phyloP scores from a whole-genome alignment of 2,113 vertebrate species.

The Dromaius novaehollandiae region DNA sequence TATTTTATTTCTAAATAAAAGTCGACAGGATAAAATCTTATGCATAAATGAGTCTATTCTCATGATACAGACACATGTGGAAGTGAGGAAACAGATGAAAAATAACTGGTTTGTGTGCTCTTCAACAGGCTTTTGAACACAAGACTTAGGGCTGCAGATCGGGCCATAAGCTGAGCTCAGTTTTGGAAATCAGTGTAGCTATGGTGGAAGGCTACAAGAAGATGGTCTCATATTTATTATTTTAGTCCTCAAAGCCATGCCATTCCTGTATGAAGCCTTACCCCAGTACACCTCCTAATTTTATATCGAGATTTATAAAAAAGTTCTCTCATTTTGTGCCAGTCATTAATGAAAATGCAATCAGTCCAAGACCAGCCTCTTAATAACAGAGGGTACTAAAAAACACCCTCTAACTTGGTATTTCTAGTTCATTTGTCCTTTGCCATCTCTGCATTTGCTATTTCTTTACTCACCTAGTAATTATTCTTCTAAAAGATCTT shows the following conservation, averaged over 20 bases:
- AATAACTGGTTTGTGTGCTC: neutral
- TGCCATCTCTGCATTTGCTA: too few relatives aligned
- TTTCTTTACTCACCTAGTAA: neutral
- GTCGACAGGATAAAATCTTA: neutral
- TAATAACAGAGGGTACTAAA: neutral
- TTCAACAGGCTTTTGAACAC: neutral
- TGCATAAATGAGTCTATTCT: neutral
- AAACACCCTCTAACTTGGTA: neutral
- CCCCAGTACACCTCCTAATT: neutral
- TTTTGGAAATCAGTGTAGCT: neutral
- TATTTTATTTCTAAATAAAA: neutral
- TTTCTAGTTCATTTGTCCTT: neutral
- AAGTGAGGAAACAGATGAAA: neutral
- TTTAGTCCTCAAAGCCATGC: neutral
- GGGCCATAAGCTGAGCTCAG: neutral
- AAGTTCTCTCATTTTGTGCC: neutral
- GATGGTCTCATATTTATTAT: neutral
- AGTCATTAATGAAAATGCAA: neutral
- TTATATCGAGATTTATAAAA: neutral
- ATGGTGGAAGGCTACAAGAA: neutral
- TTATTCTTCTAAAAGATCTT: neutral
- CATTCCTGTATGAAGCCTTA: neutral
- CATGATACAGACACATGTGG: neutral
- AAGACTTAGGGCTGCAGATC: neutral
- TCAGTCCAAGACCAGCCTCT: neutral